Conservation (phyloP, 2,888 invertebrate genomes). For the Empis livida region DNA sequence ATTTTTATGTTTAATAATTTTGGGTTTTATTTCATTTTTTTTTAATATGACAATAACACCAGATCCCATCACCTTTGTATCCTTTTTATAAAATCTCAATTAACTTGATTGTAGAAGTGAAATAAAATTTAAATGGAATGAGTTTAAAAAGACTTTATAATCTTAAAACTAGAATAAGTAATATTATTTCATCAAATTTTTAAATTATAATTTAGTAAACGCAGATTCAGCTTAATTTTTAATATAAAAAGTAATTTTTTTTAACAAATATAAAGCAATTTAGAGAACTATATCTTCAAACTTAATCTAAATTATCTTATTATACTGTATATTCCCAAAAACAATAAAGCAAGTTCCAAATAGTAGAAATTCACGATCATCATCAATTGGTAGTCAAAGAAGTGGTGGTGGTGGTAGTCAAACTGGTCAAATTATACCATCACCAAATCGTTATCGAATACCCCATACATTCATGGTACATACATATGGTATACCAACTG, state of each 20-base stretch:
- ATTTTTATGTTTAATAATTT: no score
- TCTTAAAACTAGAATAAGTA: no score
- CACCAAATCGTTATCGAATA: conserved; percentile 40
- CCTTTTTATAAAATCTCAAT: no score
- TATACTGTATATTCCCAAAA: conserved; percentile 3
- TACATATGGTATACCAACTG: conserved; percentile 91
- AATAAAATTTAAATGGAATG: no score
- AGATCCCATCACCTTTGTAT: conserved; percentile 5
- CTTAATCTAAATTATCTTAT: not conserved
- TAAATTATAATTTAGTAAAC: no score
- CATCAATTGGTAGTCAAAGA: conserved; percentile 51
- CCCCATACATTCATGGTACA: conserved; percentile 97
- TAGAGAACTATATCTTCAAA: no score
- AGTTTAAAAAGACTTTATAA: no score
- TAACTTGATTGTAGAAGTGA: no score
- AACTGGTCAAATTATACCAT: not conserved
- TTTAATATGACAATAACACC: conserved; percentile 6
- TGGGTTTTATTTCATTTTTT: not conserved
- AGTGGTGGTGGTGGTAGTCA: conserved; percentile 29
- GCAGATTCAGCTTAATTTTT: no score
- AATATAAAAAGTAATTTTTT: no score
- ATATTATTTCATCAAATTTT: no score
- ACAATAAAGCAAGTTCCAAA: conserved; percentile 33
- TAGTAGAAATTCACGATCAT: conserved; percentile 50
- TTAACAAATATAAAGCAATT: no score